These are phyloP conservation scores for Lota lota DNA, from an alignment of 2,113 vertebrate genomes.

Conservation along the genomic window DNA sequence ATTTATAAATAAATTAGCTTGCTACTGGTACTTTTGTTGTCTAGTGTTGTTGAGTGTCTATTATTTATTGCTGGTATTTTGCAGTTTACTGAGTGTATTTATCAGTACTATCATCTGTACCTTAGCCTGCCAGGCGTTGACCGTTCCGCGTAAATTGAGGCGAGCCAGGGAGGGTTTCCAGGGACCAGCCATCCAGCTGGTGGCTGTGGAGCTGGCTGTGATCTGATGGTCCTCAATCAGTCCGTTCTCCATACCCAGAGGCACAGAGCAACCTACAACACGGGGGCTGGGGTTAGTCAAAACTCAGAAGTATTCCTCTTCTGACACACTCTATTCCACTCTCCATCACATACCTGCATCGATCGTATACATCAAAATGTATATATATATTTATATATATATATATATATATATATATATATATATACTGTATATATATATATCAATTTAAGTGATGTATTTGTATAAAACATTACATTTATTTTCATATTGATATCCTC, in stretches of 20 bases:
- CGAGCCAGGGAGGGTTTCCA: constrained; percentile 81
- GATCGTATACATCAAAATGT: too few relatives aligned
- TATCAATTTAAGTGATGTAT: neutral
- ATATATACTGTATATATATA: neutral
- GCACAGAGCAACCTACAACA: constrained; percentile 80
- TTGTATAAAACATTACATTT: neutral
- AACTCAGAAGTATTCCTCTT: neutral
- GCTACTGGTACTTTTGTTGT: too few relatives aligned
- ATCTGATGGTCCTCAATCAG: constrained; percentile 73
- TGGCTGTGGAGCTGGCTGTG: constrained; percentile 77
- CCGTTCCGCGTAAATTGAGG: constrained; percentile 74
- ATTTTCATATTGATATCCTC: constrained; percentile 27
- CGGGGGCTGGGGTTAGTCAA: too few relatives aligned
- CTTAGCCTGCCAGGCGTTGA: constrained; percentile 86
- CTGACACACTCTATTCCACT: constrained; percentile 3
- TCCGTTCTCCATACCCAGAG: constrained; percentile 82
- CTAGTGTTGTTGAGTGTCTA: too few relatives aligned
- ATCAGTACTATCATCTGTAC: constrained; percentile 54
- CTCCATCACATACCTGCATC: too few relatives aligned
- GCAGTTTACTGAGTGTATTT: neutral
- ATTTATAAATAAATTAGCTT: too few relatives aligned
- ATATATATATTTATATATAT: neutral
- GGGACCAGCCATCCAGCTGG: constrained; percentile 69
- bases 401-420: neutral
- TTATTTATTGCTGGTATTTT: neutral